Evolutionary conservation across 2,113 vertebrate genomes (phyloP), one percentile per base, ranked within the genome.

Genomic region (Poicephalus gulielmi): DNA sequence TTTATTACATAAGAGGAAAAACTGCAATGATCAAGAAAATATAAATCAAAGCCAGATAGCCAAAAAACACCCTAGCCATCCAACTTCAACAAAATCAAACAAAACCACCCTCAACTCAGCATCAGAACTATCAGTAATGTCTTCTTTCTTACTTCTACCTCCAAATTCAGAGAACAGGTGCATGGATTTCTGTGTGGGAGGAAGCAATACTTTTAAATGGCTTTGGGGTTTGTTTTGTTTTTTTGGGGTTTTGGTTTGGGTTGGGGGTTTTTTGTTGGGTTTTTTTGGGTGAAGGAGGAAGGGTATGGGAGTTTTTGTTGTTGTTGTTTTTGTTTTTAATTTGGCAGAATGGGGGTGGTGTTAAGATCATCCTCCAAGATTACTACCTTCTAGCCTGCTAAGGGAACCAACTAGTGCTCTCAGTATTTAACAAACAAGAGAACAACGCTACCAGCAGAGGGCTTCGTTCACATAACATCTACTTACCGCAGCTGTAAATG

Each of bases 401-500:
- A 47, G 25, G 27, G 41, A 76, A 66, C 13, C 13, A 68, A 33
- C 39, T 20, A 68, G 39, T 3, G 37, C 9, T 39, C 13, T 27
- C 3, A 43, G 20, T 5, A 47, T 37, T 75, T 46, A 68, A 62
- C 7, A 18, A 44, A 30, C 11, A 84, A 19, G 13, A 64, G 33
- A 94, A 44, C 33, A 75, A 60, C 49, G 23, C 85, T 52, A 86
- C 94, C 95, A 94, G 83, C 2, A 96, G 95, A 83, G 92, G 95
- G 94, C 92, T 93, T 86, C 50, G 28, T 16, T 95, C 55, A 17
- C 63, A 8, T 8, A 33, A 39, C 18, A 59, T 41, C n/a, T 25
- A 37, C 47, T 90, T 37, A 79, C 7, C 31, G 52, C 18, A 53
- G 71, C 71, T 53, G 39, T 27, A 41, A 89, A 17, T 19, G 37